Conservation (phyloP, 2,113 vertebrate genomes). For the Ochotona curzoniae region DNA sequence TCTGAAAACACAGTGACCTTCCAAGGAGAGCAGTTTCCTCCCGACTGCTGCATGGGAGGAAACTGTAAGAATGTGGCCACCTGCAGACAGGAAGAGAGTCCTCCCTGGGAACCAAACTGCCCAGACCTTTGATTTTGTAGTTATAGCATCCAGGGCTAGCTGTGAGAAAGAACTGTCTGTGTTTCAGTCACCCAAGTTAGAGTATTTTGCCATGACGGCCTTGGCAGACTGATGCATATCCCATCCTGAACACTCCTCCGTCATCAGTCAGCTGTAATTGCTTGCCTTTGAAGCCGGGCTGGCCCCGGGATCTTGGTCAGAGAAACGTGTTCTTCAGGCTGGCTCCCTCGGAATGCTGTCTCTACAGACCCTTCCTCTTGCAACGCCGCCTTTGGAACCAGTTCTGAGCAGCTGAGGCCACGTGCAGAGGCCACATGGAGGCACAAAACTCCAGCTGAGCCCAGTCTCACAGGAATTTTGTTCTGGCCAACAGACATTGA, state of each 20-base stretch:
- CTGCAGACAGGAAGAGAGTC: background rate
- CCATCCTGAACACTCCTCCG: background rate
- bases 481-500: background rate
- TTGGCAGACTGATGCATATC: accelerated
- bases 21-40: background rate
- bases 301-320: background rate
- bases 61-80: background rate
- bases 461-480: background rate
- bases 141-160: background rate
- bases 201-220: background rate
- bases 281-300: background rate
- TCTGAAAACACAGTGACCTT: background rate
- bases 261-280: background rate
- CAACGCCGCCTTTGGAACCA: background rate
- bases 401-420: background rate
- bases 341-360: background rate
- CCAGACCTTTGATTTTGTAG: background rate
- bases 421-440: background rate
- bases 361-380: background rate
- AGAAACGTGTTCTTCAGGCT: no score
- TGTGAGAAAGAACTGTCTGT: background rate
- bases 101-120: background rate
- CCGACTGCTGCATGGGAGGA: background rate
- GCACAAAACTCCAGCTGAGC: background rate
- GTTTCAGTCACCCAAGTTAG: no score